Conservation (phyloP, 2,797 vertebrate genomes). For the Falco novaeseelandiae region DNA sequence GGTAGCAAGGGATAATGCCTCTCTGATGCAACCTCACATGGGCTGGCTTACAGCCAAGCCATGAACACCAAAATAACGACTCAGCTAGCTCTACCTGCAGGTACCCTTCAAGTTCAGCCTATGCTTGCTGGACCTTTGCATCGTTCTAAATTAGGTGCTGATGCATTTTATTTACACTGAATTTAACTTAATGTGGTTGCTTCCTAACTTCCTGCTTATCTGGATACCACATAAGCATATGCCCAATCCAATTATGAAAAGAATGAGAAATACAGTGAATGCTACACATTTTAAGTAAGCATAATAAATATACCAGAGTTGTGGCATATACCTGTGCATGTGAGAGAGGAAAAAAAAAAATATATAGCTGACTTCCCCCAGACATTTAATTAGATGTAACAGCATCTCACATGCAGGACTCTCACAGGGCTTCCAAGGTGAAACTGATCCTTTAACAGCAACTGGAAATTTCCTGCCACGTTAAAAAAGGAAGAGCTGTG, state of each 20-base stretch:
- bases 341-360: neutral
- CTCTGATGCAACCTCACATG: neutral
- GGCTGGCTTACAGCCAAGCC: slow-evolving; percentile 7
- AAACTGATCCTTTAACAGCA: neutral
- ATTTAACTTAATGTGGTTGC: slow-evolving; percentile 67
- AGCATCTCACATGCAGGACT: neutral
- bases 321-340: neutral
- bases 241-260: slow-evolving; percentile 73
- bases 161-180: slow-evolving; percentile 69
- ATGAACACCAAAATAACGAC: neutral
- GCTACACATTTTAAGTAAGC: slow-evolving; percentile 42
- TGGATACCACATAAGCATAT: slow-evolving; percentile 77
- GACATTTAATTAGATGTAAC: neutral
- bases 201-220: slow-evolving; percentile 76
- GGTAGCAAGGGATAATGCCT: neutral
- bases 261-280: slow-evolving; percentile 27
- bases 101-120: neutral
- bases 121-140: neutral
- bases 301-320: neutral
- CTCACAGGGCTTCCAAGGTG: neutral
- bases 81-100: neutral
- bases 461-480: neutral
- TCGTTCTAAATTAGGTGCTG: slow-evolving; percentile 40
- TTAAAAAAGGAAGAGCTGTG: neutral
- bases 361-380: neutral